Percentiles rank a stretch among this genome's conserved stretches.
Conservation (phyloP, 2,113 vertebrate genomes). For the Atractosteus spatula region DNA sequence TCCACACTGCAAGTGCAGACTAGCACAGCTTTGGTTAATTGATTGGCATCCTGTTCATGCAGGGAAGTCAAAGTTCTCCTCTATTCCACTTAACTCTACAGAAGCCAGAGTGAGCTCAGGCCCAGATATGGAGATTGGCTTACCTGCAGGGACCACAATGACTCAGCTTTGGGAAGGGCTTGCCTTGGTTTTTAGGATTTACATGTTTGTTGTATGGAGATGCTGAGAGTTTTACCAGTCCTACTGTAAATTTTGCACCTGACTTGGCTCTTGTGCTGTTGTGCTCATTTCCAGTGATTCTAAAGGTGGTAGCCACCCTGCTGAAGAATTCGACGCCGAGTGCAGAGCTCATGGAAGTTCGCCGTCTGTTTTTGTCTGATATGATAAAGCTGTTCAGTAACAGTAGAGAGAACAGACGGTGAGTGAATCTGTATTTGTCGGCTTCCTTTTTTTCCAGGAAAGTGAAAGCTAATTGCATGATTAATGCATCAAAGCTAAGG, state of each 20-base stretch:
- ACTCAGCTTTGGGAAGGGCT: too few species aligned
- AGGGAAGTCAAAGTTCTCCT: too few species aligned
- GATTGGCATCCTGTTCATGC: too few species aligned
- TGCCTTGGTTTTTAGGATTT: too few species aligned
- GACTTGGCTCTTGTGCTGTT: not conserved
- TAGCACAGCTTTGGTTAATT: too few species aligned
- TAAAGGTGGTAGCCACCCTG: slow-evolving; percentile 95
- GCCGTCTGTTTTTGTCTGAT: slow-evolving; percentile 93
- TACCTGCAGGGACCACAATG: too few species aligned
- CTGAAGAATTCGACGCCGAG: slow-evolving; percentile 95
- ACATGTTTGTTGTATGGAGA: too few species aligned
- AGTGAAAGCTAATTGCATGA: slow-evolving; percentile 35
- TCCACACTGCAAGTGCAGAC: too few species aligned
- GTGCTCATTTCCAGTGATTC: slow-evolving; percentile 78
- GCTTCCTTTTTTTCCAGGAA: not conserved
- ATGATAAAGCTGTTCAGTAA: slow-evolving; percentile 99
- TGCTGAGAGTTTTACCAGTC: not conserved
- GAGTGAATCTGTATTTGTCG: slow-evolving; percentile 31
- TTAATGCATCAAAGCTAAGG: slow-evolving; percentile 32
- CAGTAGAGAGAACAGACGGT: slow-evolving; percentile 96
- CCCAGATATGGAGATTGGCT: too few species aligned
- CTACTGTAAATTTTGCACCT: not conserved
- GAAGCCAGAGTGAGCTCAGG: too few species aligned
- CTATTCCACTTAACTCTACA: too few species aligned
- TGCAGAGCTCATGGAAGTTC: slow-evolving; percentile 95